Conservation (phyloP, 2,797 vertebrate genomes). For the Distichodus sexfasciatus region DNA sequence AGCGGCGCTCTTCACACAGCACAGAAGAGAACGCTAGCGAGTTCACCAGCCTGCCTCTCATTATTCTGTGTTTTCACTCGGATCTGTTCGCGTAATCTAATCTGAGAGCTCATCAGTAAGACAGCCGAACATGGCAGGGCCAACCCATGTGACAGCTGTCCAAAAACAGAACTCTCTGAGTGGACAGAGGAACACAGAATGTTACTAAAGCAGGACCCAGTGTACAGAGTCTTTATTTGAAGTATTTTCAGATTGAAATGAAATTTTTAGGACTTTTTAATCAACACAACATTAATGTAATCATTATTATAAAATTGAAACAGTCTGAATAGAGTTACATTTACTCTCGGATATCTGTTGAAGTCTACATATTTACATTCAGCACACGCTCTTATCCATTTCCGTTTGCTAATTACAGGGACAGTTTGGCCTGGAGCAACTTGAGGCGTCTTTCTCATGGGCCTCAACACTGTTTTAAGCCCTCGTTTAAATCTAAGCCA, state of each 20-base stretch:
- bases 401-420: too few relatives aligned
- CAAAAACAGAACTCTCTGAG: background rate
- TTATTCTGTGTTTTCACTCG: constrained; percentile 5
- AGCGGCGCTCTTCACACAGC: background rate
- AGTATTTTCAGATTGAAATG: background rate
- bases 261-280: too few relatives aligned
- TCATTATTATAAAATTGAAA: too few relatives aligned
- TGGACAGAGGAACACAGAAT: background rate
- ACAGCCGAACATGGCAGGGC: constrained; percentile 2
- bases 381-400: too few relatives aligned
- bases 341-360: too few relatives aligned
- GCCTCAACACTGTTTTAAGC: too few relatives aligned
- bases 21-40: background rate
- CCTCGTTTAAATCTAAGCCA: too few relatives aligned
- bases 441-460: too few relatives aligned
- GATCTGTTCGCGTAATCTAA: constrained; percentile 17
- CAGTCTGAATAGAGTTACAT: too few relatives aligned
- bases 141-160: background rate
- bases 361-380: too few relatives aligned
- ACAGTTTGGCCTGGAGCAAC: too few relatives aligned
- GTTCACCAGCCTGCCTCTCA: background rate
- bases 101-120: constrained; percentile 11
- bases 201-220: background rate
- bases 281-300: too few relatives aligned
- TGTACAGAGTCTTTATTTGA: background rate